These are phyloP conservation scores for Abrostola triplasia DNA, from an alignment of 2,888 invertebrate species.

Conservation along the genomic window DNA sequence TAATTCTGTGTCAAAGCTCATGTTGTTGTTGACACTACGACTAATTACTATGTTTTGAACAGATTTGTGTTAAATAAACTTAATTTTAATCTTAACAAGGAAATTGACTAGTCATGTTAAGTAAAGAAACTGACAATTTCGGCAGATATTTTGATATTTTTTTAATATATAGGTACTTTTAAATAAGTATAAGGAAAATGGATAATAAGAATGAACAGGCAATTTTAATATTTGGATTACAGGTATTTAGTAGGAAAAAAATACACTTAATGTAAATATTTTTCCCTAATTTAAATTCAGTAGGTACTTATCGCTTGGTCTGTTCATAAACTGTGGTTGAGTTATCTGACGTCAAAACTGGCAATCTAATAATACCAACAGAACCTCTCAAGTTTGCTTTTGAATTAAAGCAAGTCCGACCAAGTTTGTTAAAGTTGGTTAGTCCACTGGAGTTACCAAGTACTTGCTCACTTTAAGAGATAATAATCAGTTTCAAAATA, in stretches of 20 bases:
- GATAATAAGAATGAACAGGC: not conserved
- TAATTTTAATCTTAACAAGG: conserved; percentile 6
- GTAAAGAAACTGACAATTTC: too few species aligned
- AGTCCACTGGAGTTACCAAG: conserved; percentile 16
- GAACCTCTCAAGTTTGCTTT: conserved; percentile 22
- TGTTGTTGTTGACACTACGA: conserved; percentile 29
- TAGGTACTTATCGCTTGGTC: too few species aligned
- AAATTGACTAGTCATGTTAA: conserved; percentile 17
- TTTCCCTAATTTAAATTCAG: too few species aligned
- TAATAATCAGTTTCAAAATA: conserved; percentile 4
- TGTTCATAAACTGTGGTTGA: not conserved
- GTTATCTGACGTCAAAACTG: conserved; percentile 23
- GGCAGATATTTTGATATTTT: too few species aligned
- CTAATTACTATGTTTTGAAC: conserved; percentile 32
- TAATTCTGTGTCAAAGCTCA: conserved; percentile 22
- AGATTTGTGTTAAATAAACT: conserved; percentile 26
- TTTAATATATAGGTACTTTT: too few species aligned
- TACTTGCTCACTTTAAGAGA: conserved; percentile 5
- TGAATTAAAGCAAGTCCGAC: conserved; percentile 25
- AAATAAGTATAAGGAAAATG: conserved; percentile 14
- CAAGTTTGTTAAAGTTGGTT: conserved; percentile 14
- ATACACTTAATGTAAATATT: too few species aligned
- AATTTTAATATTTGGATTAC: not conserved
- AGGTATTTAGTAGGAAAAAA: too few species aligned
- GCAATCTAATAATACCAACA: conserved; percentile 16